Evolutionary conservation across 2,888 invertebrate genomes (phyloP), one percentile per base, ranked within the genome.

Genomic region (Apodemia mormo): DNA sequence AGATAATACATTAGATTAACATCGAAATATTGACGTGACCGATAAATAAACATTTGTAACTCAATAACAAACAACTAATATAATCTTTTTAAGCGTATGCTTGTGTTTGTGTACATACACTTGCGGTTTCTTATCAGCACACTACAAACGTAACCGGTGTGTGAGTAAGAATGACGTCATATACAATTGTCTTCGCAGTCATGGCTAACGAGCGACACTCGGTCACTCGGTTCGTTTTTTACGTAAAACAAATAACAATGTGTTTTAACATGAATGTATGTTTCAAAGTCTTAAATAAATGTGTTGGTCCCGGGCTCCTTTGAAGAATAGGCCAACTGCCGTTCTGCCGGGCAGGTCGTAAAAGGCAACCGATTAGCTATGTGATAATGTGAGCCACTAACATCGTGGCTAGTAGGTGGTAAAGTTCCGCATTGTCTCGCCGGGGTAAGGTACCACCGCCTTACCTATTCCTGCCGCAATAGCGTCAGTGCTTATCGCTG

Each of bases 151-250:
- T 71, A 71, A 73, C 74, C 72, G 71, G 74, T 72, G 73, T 74
- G 79, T 78, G 78, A 82, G 79, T 77, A 79, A 73, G 74, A 81
- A 73, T 93, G 92, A 93, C 93, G 92, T 93, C 92, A 93, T 81
- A 77, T 82, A 74, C 81, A 86, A 90, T 92, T 92, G 92, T 91
- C 91, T 89, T 85, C 85, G 86, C 85, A 88, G 88, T 88, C 90
- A 90, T 81, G 90, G 91, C 86, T 89, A 90, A 89, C 91, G 83
- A 88, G 87, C 79, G 80, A 76, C 81, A 85, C 82, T 86, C 83
- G 82, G 85, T 85, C 85, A 78, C 77, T 77, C 75, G 76, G 74
- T 77, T 77, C 74, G 73, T 61, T 71, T 82, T 83, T 76, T 79
- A 79, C 76, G 72, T 80, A 76, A 79, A 82, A 72, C 69, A 71